phyloP scores from a whole-genome alignment of 2,888 invertebrate genomes.

The Diachrysia chrysitis region DNA sequence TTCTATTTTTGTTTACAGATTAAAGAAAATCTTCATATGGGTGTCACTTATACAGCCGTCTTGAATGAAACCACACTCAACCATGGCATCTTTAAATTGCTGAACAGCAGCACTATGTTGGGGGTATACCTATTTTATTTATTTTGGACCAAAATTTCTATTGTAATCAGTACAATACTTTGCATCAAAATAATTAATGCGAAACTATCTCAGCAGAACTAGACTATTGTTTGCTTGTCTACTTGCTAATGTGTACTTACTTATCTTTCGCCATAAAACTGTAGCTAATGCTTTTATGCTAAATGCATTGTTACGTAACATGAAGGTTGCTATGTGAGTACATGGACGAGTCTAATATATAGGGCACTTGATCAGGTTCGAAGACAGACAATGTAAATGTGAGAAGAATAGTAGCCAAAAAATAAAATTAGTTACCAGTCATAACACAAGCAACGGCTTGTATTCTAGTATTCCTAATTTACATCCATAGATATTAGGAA shows the following conservation, averaged over 20 bases:
- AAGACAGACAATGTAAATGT: too few species aligned
- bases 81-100: constrained; percentile 91
- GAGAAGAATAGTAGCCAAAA: too few species aligned
- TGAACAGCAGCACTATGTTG: constrained; percentile 91
- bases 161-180: too few species aligned
- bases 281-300: neutral
- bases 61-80: constrained; percentile 91
- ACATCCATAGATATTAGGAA: too few species aligned
- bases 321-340: neutral
- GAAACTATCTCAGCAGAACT: neutral
- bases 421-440: too few species aligned
- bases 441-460: too few species aligned
- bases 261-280: neutral
- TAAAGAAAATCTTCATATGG: constrained; percentile 84
- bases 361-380: neutral
- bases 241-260: neutral
- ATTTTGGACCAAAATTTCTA: neutral
- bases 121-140: constrained; percentile 84
- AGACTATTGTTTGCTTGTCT: neutral
- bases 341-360: neutral
- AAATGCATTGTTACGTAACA: neutral
- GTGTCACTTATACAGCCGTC: constrained; percentile 93
- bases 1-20: constrained; percentile 66
- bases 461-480: too few species aligned
- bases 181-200: too few species aligned